Conservation (phyloP, 2,888 invertebrate genomes). For the Callinectes sapidus region DNA sequence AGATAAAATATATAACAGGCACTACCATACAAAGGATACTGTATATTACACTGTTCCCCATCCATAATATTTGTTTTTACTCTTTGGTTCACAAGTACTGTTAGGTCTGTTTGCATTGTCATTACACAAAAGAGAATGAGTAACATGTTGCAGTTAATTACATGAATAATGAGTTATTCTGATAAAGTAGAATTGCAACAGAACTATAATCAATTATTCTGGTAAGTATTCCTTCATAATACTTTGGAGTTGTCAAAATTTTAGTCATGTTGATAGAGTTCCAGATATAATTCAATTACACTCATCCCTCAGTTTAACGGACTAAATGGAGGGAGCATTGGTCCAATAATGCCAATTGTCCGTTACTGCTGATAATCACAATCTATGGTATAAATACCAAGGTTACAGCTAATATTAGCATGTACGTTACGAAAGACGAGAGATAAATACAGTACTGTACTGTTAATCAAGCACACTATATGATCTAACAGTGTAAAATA, state of each 20-base stretch:
- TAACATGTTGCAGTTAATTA: not conserved
- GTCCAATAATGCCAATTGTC: too few species aligned
- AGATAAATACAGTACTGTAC: too few species aligned
- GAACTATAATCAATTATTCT: not conserved
- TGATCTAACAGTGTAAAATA: too few species aligned
- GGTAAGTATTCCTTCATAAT: not conserved
- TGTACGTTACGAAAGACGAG: too few species aligned
- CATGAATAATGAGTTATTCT: not conserved
- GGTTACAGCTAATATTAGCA: too few species aligned
- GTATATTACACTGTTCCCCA: not conserved
- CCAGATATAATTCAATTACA: not conserved
- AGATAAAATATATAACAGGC: not conserved
- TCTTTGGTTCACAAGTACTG: not conserved
- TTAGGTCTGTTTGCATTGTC: not conserved
- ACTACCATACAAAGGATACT: not conserved
- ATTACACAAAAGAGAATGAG: not conserved
- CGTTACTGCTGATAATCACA: too few species aligned
- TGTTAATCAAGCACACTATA: too few species aligned
- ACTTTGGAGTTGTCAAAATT: not conserved
- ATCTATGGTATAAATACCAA: too few species aligned
- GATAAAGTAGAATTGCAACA: not conserved
- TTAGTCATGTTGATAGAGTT: not conserved
- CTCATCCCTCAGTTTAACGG: too few species aligned
- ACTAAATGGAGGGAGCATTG: too few species aligned
- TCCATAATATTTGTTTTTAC: not conserved